Percentiles rank a stretch among this genome's conserved stretches.
Evolutionary conservation across 1,140 invertebrate species (phyloP).

Genomic region (Psilanteris sp.): DNA sequence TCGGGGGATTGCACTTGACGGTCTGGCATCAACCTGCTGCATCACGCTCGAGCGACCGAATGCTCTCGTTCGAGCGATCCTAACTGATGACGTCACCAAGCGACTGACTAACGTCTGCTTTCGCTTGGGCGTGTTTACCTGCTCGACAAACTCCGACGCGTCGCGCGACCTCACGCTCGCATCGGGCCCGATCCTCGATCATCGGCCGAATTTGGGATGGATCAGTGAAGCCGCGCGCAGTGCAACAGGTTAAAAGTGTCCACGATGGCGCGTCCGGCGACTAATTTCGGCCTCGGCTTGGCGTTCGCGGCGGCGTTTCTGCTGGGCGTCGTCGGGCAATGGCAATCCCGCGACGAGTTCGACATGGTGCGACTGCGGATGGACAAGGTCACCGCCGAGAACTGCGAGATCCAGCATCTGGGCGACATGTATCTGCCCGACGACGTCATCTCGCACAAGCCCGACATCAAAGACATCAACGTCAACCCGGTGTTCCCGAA

Average conservation of each 20-base stretch:
- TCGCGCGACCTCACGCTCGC: constrained; percentile 8
- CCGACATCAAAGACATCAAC: constrained; percentile 96
- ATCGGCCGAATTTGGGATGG: too few relatives aligned
- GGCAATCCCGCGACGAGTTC: constrained; percentile 92
- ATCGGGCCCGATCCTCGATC: too few relatives aligned
- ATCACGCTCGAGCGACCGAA: neutral
- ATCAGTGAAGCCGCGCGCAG: neutral
- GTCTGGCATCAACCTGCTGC: constrained; percentile 11
- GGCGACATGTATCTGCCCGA: constrained; percentile 90
- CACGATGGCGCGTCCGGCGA: neutral
- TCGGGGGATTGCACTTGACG: too few relatives aligned
- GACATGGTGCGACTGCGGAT: constrained; percentile 91
- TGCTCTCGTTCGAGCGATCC: constrained; percentile 24
- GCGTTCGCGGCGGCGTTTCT: constrained; percentile 70
- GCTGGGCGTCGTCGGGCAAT: constrained; percentile 88
- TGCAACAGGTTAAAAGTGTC: constrained; percentile 9
- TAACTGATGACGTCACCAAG: constrained; percentile 46
- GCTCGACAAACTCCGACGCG: constrained; percentile 20
- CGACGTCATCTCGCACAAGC: constrained; percentile 92
- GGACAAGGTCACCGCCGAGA: constrained; percentile 89
- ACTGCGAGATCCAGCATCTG: constrained; percentile 93
- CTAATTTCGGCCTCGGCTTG: constrained; percentile 25
- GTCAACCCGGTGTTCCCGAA: constrained; percentile 97
- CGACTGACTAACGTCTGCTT: constrained; percentile 51
- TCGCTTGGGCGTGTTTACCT: constrained; percentile 58